Evolutionary conservation across 2,797 vertebrate genomes (phyloP), one percentile per base, ranked within the genome.

Genomic region (Schizothorax lantsangensis): DNA sequence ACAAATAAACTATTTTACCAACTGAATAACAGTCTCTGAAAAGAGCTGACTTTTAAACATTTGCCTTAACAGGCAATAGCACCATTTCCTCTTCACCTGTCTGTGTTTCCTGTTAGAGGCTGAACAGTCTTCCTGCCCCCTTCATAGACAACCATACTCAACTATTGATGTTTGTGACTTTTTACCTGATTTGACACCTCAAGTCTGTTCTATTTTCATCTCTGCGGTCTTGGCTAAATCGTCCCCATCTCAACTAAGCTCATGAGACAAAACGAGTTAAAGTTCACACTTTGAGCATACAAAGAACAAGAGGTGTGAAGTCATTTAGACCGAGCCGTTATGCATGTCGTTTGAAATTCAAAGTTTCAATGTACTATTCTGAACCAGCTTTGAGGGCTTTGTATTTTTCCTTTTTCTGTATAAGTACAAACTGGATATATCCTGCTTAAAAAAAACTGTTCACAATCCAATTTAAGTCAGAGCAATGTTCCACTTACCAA

Each of bases 401-500:
- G 12, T 21, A 43, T 73, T 72, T 71, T 43, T 57, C 12, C 12
- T 49, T 17, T 9, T 26, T 64, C 21, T 4, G 21, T 49, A 19
- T 0, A 84, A 14, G 40, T 47, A 17, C 12, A 43, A 73, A 73
- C 68, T 73, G 9, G 17, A 21, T 36, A 36, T n/a, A n/a, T 62
- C 11, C 54, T 62, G n/a, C 9, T 54, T 79, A 26, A 62, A 57
- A 77, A 49, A 26, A 66, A 47, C 43, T 17, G 30, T 47, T 52
- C 36, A 26, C n/a, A 81, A 52, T 59, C 15, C n/a, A 73, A 21
- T 72, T 47, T 19, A 73, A 43, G 54, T 73, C 69, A 72, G 26
- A 30, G 23, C 17, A 43, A 62, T 54, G n/a, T 43, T 82, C 23
- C 62, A 90, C 97, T 96, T 92, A 99, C 98, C 98, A 59, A 99